Evolutionary conservation across 64 coral and sea anemone genomes (phyloP).

Genomic region (Stichodactyla helianthus): DNA sequence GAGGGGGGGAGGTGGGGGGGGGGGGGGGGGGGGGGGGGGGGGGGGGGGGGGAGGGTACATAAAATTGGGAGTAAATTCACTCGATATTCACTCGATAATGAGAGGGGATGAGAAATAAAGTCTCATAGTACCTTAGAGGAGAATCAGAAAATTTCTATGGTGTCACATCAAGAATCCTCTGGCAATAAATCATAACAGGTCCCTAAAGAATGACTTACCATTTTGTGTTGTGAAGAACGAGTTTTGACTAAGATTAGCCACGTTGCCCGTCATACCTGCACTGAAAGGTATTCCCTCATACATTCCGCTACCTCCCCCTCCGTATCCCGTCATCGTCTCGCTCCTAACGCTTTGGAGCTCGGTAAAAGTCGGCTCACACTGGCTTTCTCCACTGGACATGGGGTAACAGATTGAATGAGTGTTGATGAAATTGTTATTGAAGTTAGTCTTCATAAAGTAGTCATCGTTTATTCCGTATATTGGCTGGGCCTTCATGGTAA

Average conservation of each 20-base stretch:
- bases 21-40: too few species aligned
- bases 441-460: conserved; percentile 12
- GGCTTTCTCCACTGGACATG: background rate
- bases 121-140: too few species aligned
- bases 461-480: background rate
- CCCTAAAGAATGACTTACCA: background rate
- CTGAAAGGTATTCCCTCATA: background rate
- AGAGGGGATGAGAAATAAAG: too few species aligned
- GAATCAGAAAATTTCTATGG: too few species aligned
- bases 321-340: background rate
- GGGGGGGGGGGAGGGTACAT: too few species aligned
- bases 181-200: background rate
- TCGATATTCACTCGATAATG: too few species aligned
- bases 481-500: background rate
- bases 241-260: background rate
- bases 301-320: conserved; percentile 10
- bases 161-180: too few species aligned
- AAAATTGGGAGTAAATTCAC: too few species aligned
- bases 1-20: too few species aligned
- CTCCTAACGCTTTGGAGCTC: background rate
- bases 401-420: background rate
- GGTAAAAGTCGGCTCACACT: background rate
- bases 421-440: background rate
- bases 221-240: background rate
- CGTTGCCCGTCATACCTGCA: background rate